Percentiles rank a stretch among this genome's conserved stretches.
Evolutionary conservation across 1,140 invertebrate genomes (phyloP).

Genomic region (Asbolus verrucosus): DNA sequence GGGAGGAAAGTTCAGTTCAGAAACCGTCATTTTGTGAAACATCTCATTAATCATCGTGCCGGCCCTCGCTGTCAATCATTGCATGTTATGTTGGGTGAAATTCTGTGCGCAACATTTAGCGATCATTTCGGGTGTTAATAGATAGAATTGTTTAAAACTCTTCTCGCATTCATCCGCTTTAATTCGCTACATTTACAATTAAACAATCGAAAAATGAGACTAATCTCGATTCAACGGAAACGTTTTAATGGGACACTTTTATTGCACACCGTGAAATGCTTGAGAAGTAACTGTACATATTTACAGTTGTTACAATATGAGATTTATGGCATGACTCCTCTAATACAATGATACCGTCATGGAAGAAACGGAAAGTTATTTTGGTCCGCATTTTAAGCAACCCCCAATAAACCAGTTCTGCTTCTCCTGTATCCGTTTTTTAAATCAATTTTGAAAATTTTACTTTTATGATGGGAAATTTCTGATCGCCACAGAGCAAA

Average conservation of each 20-base stretch:
- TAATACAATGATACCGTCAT: no score
- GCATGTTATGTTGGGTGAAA: slow-evolving; percentile 57
- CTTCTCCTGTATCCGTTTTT: neutral
- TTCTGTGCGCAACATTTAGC: slow-evolving; percentile 54
- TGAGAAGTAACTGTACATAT: slow-evolving; percentile 3
- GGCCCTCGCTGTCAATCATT: slow-evolving; percentile 63
- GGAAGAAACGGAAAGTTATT: slow-evolving; percentile 31
- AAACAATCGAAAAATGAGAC: no score
- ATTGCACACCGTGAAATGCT: slow-evolving; percentile 3
- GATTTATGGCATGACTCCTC: slow-evolving; percentile 14
- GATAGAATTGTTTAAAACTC: slow-evolving; percentile 43
- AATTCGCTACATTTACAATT: no score
- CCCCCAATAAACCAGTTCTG: neutral
- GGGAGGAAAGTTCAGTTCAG: slow-evolving; percentile 59
- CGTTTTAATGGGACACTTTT: no score
- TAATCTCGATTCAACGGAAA: no score
- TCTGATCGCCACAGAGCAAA: neutral
- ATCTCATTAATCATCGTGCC: slow-evolving; percentile 63
- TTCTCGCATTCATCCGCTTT: neutral
- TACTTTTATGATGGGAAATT: neutral
- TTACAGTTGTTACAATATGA: neutral
- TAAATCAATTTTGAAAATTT: no score
- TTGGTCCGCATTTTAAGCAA: neutral
- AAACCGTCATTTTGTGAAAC: slow-evolving; percentile 63
- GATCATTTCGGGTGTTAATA: slow-evolving; percentile 56